Evolutionary conservation across 2,888 invertebrate genomes (phyloP).

Genomic region (Aphidoletes aphidimyza): DNA sequence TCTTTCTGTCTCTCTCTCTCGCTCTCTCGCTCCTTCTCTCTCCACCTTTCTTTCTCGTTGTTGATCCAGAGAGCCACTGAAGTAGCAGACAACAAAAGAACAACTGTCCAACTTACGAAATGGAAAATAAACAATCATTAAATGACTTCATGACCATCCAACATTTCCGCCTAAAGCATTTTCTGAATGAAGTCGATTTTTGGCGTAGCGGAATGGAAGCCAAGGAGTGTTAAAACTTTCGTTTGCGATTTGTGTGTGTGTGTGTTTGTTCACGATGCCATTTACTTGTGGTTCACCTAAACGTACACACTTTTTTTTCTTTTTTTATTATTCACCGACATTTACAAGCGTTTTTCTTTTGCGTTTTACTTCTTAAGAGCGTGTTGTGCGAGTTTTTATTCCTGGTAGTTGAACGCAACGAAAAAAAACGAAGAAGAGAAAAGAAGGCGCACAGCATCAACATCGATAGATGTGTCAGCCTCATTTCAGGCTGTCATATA

Average conservation of each 20-base stretch:
- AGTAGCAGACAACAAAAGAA: conserved; percentile 20
- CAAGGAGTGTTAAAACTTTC: too few relatives aligned
- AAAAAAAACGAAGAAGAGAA: too few relatives aligned
- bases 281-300: too few relatives aligned
- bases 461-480: conserved; percentile 30
- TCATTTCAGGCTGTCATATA: conserved; percentile 4
- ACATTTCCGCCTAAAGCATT: conserved; percentile 42
- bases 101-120: conserved; percentile 6
- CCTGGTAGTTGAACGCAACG: not conserved
- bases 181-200: too few relatives aligned
- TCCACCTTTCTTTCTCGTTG: too few relatives aligned
- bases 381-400: conserved; percentile 15
- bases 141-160: conserved; percentile 39
- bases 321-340: not conserved
- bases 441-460: too few relatives aligned
- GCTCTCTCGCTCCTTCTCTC: too few relatives aligned
- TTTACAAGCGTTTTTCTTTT: not conserved
- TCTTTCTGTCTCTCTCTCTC: too few relatives aligned
- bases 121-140: conserved; percentile 53
- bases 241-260: not conserved
- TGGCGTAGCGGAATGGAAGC: too few relatives aligned
- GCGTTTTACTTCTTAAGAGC: not conserved
- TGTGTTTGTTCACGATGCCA: not conserved
- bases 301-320: not conserved
- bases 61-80: too few relatives aligned